These are phyloP conservation scores for Pygmarrhopalites habei DNA, from an alignment of 1,140 invertebrate species.

Conservation along the genomic window DNA sequence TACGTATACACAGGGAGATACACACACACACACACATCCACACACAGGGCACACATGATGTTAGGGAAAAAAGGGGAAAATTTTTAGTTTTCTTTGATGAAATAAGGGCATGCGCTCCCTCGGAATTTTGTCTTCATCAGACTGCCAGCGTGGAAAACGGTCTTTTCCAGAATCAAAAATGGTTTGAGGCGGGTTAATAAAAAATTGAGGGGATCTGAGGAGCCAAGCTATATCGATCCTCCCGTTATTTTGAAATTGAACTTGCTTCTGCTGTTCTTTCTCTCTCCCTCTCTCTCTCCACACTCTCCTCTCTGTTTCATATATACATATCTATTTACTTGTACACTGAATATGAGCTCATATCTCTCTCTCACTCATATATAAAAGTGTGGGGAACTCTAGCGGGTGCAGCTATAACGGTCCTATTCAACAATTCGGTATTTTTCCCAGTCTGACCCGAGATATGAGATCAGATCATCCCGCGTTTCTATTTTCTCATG, in stretches of 20 bases:
- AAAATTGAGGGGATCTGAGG: slow-evolving; percentile 37
- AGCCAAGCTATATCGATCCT: slow-evolving; percentile 34
- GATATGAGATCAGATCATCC: slow-evolving; percentile 30
- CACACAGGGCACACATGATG: slow-evolving; percentile 1
- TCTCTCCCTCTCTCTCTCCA: slow-evolving; percentile 4
- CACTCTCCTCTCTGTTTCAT: no score
- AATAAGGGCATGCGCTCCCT: slow-evolving; percentile 35
- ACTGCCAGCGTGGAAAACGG: slow-evolving; percentile 32
- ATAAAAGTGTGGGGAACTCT: no score
- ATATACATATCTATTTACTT: slow-evolving; percentile 8
- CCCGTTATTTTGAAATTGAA: slow-evolving; percentile 34
- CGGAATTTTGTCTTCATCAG: slow-evolving; percentile 29
- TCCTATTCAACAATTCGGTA: slow-evolving; percentile 1
- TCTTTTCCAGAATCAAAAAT: slow-evolving; percentile 38
- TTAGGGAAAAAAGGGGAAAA: slow-evolving; percentile 16
- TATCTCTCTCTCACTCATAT: slow-evolving; percentile 12
- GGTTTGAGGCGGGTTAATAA: slow-evolving; percentile 41
- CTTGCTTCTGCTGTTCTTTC: slow-evolving; percentile 21
- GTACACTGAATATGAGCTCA: not conserved
- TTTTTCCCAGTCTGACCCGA: slow-evolving; percentile 24
- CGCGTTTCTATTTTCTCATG: not conserved
- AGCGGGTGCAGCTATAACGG: not conserved
- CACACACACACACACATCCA: not conserved
- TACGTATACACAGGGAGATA: not conserved
- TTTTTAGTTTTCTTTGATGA: slow-evolving; percentile 37